These are phyloP conservation scores for Drosophila siamana DNA, from an alignment of 2,888 invertebrate species.

Conservation along the genomic window DNA sequence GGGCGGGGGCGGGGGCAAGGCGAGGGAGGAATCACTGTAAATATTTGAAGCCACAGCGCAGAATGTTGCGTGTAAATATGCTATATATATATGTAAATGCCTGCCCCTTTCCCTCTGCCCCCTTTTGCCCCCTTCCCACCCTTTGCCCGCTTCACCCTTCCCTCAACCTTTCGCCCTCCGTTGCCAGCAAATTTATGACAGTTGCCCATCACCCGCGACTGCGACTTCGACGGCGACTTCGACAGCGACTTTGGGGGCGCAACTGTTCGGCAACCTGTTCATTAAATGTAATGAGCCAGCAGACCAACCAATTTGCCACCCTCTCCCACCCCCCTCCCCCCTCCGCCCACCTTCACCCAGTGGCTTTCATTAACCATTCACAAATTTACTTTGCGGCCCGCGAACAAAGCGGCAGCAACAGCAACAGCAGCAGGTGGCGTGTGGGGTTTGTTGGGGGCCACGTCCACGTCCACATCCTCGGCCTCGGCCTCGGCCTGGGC, in stretches of 20 bases:
- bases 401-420: slow-evolving; percentile 8
- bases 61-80: slow-evolving; percentile 81
- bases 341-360: neutral
- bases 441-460: slow-evolving; percentile 15
- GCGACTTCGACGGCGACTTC: slow-evolving; percentile 36
- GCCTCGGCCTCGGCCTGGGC: slow-evolving; percentile 51
- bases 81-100: slow-evolving; percentile 80
- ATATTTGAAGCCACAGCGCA: slow-evolving; percentile 73
- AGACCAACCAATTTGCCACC: slow-evolving; percentile 41
- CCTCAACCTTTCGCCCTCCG: slow-evolving; percentile 3
- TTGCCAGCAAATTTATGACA: slow-evolving; percentile 69
- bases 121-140: neutral
- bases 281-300: slow-evolving; percentile 76
- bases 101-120: neutral
- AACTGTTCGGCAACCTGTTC: slow-evolving; percentile 55
- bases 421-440: neutral
- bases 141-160: neutral
- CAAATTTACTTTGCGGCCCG: slow-evolving; percentile 81
- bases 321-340: neutral
- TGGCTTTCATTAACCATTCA: slow-evolving; percentile 81
- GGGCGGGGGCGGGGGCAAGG: neutral
- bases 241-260: neutral
- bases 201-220: slow-evolving; percentile 65
- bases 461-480: slow-evolving; percentile 61
- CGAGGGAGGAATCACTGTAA: slow-evolving; percentile 69